These are phyloP conservation scores for Caradrina clavipalpis DNA, from an alignment of 2,888 invertebrate species.

Conservation along the genomic window DNA sequence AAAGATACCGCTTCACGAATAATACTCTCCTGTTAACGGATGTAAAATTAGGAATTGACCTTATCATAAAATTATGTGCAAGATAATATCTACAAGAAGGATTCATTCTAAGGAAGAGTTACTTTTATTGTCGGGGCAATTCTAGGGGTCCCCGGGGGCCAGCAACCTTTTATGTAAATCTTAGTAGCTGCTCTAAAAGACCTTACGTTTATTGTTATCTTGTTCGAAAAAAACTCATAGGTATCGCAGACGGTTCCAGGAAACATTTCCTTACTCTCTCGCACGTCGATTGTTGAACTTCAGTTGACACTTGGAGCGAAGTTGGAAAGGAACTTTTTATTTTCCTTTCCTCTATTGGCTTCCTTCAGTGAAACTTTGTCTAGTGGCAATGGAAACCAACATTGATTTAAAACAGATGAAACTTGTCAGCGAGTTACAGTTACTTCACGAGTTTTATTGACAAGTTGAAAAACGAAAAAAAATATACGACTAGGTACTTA, in stretches of 20 bases:
- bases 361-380: slow-evolving; percentile 73
- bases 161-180: slow-evolving; percentile 60
- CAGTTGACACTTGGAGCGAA: slow-evolving; percentile 79
- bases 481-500: slow-evolving; percentile 19
- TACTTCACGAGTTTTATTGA: slow-evolving; percentile 57
- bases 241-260: slow-evolving; percentile 28
- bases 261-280: slow-evolving; percentile 63
- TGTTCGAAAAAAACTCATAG: slow-evolving; percentile 35
- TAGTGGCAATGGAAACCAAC: slow-evolving; percentile 75
- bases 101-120: slow-evolving; percentile 41
- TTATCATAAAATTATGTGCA: neutral
- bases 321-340: slow-evolving; percentile 78
- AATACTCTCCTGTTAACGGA: slow-evolving; percentile 25
- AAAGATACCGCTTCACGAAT: slow-evolving; percentile 62
- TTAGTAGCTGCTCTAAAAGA: slow-evolving; percentile 36
- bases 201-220: slow-evolving; percentile 38
- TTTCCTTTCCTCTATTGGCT: slow-evolving; percentile 78
- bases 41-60: slow-evolving; percentile 22
- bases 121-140: slow-evolving; percentile 58
- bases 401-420: slow-evolving; percentile 76
- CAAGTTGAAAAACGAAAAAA: slow-evolving; percentile 46
- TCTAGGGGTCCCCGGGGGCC: slow-evolving; percentile 42
- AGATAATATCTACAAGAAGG: slow-evolving; percentile 26
- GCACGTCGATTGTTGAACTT: slow-evolving; percentile 76
- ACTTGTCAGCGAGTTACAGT: slow-evolving; percentile 63